These are phyloP conservation scores for Camponotus vicinus DNA, from an alignment of 1,140 invertebrate species.

Conservation along the genomic window DNA sequence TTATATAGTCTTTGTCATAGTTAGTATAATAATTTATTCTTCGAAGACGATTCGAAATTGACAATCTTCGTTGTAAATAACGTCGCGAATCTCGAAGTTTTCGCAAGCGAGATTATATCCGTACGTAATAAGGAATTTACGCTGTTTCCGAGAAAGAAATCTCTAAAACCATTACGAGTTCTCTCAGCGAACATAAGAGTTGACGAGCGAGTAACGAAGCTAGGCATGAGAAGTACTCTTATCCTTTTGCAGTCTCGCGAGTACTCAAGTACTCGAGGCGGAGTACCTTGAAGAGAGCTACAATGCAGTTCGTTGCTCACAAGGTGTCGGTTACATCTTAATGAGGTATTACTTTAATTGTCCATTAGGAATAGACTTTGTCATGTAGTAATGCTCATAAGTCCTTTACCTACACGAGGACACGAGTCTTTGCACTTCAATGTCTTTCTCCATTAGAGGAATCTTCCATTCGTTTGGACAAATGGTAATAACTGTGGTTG, in stretches of 20 bases:
- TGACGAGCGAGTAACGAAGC: conserved; percentile 16
- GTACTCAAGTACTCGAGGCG: conserved; percentile 35
- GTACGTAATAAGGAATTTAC: conserved; percentile 25
- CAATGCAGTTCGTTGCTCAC: not conserved
- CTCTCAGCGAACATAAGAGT: conserved; percentile 42
- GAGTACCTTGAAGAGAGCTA: conserved; percentile 18
- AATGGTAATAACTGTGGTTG: not conserved
- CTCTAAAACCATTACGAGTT: conserved; percentile 57
- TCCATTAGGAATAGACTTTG: conserved; percentile 41
- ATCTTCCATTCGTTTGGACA: conserved; percentile 20
- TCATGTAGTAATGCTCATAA: conserved; percentile 18
- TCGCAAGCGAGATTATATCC: conserved; percentile 29
- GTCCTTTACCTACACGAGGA: conserved; percentile 24
- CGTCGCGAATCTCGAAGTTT: conserved; percentile 13
- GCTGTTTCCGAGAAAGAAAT: conserved; percentile 55
- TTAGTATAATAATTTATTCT: not conserved
- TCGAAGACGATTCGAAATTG: not conserved
- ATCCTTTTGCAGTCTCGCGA: conserved; percentile 22
- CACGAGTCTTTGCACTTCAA: conserved; percentile 43
- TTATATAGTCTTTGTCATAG: not conserved
- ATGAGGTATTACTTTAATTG: conserved; percentile 61
- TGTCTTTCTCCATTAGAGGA: conserved; percentile 14
- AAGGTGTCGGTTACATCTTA: conserved; percentile 57
- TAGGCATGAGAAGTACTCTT: conserved; percentile 27
- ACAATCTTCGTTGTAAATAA: not conserved